These are phyloP conservation scores for Luperina nickerlii DNA, from an alignment of 2,888 invertebrate genomes.

Conservation along the genomic window DNA sequence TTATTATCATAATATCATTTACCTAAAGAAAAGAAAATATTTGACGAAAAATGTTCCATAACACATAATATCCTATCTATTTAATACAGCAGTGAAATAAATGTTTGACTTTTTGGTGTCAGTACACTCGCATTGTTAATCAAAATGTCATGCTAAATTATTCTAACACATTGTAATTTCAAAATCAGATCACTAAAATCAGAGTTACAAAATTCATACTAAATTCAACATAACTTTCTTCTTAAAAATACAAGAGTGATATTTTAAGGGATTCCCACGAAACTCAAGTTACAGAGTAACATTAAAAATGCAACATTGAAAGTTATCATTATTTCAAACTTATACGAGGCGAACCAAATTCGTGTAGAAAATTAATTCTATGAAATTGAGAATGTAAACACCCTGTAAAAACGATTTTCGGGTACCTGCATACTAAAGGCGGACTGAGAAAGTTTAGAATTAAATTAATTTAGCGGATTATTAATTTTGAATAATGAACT, in stretches of 20 bases:
- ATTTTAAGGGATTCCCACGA: conserved; percentile 47
- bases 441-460: conserved; percentile 84
- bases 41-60: too few relatives aligned
- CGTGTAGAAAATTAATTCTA: conserved; percentile 51
- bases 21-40: too few relatives aligned
- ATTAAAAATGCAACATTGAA: conserved; percentile 51
- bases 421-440: conserved; percentile 74
- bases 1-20: too few relatives aligned
- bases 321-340: conserved; percentile 51
- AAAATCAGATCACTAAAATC: conserved; percentile 43
- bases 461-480: conserved; percentile 85
- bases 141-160: conserved; percentile 35
- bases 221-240: conserved; percentile 44
- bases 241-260: conserved; percentile 55
- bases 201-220: conserved; percentile 36
- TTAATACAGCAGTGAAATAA: neutral
- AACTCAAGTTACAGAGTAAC: conserved; percentile 42
- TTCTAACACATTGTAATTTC: conserved; percentile 46
- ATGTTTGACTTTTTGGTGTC: neutral
- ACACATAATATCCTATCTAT: too few relatives aligned
- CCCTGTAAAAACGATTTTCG: conserved; percentile 78
- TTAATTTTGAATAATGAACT: conserved; percentile 88
- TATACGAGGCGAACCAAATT: conserved; percentile 31
- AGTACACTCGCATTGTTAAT: conserved; percentile 6
- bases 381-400: conserved; percentile 68